Base-by-base conservation (phyloP, 1,140 invertebrate species). In the Drosophila sechellia region DNA sequence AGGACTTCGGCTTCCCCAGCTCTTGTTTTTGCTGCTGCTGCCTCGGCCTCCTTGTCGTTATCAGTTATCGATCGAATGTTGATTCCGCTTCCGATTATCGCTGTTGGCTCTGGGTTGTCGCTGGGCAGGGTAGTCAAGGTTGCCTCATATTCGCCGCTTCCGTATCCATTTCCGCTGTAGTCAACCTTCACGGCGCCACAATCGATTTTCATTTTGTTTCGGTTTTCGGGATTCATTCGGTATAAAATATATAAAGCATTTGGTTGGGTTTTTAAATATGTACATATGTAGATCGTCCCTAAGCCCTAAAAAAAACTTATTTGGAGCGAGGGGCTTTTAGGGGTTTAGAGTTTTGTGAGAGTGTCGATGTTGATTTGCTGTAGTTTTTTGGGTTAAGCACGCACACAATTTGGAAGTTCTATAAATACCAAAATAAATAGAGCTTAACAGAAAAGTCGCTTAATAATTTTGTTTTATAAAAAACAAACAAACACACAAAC, bases 101-200 rank as follows among this genome's bases (percentile, higher is more conserved):
- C 42, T 45, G 34, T 27, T 61, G 66, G 49, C 49, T 70, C 52
- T 35, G 46, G 15, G 31, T 65, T 42, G 27, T 70, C 65, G 52
- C 68, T 69, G 31, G 68, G 45, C 68, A 57, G 68, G 52, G 50
- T 70, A 57, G 68, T 69, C 63, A 70, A 35, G 66, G 49, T 70
- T 70, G 64, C 43, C 65, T 70, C 68, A 70, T 70, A 70, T 35
- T 52, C 68, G 68, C 63, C 71, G 27, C 48, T 78, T 60, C 68
- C 68, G 34, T 72, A 72, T 52, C 69, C 69, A 43, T 69, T 79
- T 61, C 70, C 75, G 37, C 61, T 78, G 84, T 87, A 89, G 84
- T 89, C 84, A 61, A 89, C 79, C 83, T 86, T 86, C 31, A 52
- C 49, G 49, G 49, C 60, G 63, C 4, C 27, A 40, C 53, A 27